Conservation (phyloP, 2,888 invertebrate species). For the Diaperis boleti region DNA sequence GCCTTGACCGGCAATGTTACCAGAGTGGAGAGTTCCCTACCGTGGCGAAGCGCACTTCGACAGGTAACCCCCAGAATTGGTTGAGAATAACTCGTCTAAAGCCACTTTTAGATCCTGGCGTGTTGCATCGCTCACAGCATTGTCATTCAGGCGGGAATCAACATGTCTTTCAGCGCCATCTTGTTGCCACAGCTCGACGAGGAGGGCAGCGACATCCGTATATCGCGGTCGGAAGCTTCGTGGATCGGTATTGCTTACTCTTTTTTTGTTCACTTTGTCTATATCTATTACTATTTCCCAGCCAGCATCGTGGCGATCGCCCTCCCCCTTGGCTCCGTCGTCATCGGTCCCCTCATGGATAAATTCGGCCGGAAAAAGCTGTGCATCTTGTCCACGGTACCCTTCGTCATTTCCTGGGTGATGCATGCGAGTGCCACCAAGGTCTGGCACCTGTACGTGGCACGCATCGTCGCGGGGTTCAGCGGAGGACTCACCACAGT, state of each 20-base stretch:
- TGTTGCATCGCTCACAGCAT: conserved; percentile 66
- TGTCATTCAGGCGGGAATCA: conserved; percentile 71
- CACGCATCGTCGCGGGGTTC: conserved; percentile 69
- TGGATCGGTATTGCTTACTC: conserved; percentile 76
- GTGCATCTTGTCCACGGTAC: conserved; percentile 65
- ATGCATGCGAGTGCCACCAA: conserved; percentile 65
- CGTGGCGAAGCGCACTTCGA: conserved; percentile 18
- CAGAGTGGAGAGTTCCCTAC: conserved; percentile 20
- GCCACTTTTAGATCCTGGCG: conserved; percentile 63
- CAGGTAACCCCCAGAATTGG: conserved; percentile 24
- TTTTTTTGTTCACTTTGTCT: conserved; percentile 31
- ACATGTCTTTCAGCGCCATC: conserved; percentile 72
- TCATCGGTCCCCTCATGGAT: conserved; percentile 71
- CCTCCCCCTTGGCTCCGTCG: conserved; percentile 69
- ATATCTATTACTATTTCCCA: conserved; percentile 52
- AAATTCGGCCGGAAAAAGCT: conserved; percentile 68
- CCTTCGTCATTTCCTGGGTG: conserved; percentile 68
- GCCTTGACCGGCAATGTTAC: conserved; percentile 10
- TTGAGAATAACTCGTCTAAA: background rate
- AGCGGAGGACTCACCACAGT: conserved; percentile 69
- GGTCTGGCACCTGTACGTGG: conserved; percentile 67
- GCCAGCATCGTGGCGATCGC: conserved; percentile 71
- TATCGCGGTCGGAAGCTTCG: conserved; percentile 67
- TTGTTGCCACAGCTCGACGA: conserved; percentile 68
- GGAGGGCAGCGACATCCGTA: conserved; percentile 60